Evolutionary conservation across 2,888 invertebrate genomes (phyloP).

Genomic region (Drosophila pegasa): DNA sequence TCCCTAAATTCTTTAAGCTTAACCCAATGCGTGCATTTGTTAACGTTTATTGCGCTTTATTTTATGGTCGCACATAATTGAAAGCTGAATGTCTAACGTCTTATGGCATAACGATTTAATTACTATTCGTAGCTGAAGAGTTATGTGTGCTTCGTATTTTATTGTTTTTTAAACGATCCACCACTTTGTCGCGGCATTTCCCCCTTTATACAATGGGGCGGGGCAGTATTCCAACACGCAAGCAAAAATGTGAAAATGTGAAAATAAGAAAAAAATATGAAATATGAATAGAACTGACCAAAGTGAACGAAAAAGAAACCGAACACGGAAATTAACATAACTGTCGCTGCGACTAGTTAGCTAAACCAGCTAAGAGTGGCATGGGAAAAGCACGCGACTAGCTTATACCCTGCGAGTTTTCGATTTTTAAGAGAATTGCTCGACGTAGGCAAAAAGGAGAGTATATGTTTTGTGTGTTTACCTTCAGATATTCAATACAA

Average conservation of each 20-base stretch:
- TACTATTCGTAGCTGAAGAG: slow-evolving; percentile 52
- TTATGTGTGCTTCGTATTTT: slow-evolving; percentile 63
- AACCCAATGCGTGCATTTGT: slow-evolving; percentile 41
- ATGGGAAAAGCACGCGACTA: not conserved
- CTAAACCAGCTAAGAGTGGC: not conserved
- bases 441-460: too few relatives aligned
- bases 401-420: not conserved
- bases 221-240: slow-evolving; percentile 56
- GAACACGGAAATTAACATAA: slow-evolving; percentile 72
- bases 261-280: slow-evolving; percentile 66
- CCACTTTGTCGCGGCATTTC: slow-evolving; percentile 73
- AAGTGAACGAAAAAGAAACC: slow-evolving; percentile 61
- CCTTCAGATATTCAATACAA: too few relatives aligned
- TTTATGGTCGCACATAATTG: slow-evolving; percentile 65
- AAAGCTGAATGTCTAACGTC: slow-evolving; percentile 37
- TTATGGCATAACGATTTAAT: slow-evolving; percentile 78
- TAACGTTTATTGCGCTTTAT: slow-evolving; percentile 61
- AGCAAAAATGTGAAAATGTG: slow-evolving; percentile 47
- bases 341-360: slow-evolving; percentile 52
- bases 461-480: not conserved
- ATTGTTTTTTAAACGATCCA: slow-evolving; percentile 81
- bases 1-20: too few relatives aligned
- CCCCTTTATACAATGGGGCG: slow-evolving; percentile 12
- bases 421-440: too few relatives aligned
- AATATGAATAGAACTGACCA: slow-evolving; percentile 63